Percentiles rank a stretch among this genome's conserved stretches.
These are phyloP conservation scores for Calycopis cecrops DNA, from an alignment of 1,140 invertebrate species.

Conservation along the genomic window DNA sequence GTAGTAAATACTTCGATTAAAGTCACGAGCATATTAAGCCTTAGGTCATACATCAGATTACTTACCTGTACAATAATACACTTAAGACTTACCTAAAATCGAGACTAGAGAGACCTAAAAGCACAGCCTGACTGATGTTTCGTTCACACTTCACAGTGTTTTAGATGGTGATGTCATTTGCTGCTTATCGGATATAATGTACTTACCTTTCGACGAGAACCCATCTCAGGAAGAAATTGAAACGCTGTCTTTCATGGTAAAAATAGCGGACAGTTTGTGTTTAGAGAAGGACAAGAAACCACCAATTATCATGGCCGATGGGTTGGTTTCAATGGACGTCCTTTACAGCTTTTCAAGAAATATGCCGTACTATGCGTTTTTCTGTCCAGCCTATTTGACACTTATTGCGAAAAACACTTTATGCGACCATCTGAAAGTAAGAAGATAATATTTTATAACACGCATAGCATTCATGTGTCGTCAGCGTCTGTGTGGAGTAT, in stretches of 20 bases:
- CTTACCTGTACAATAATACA: no score
- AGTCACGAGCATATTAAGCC: no score
- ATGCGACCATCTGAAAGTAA: slow-evolving; percentile 51
- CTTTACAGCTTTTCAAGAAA: slow-evolving; percentile 42
- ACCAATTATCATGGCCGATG: slow-evolving; percentile 54
- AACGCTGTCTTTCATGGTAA: slow-evolving; percentile 48
- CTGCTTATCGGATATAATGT: slow-evolving; percentile 49
- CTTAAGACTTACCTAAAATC: no score
- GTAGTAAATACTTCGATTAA: no score
- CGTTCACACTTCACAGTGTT: slow-evolving; percentile 37
- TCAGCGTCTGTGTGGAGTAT: no score
- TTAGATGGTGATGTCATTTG: slow-evolving; percentile 57
- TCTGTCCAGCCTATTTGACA: slow-evolving; percentile 43
- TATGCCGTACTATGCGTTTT: slow-evolving; percentile 46
- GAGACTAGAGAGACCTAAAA: no score
- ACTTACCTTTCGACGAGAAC: slow-evolving; percentile 31
- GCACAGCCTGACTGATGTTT: neutral
- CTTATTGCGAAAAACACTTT: slow-evolving; percentile 43
- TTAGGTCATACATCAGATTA: no score
- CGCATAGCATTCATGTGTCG: neutral
- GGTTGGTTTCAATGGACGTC: slow-evolving; percentile 49
- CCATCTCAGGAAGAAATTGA: slow-evolving; percentile 41
- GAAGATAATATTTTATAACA: slow-evolving; percentile 10
- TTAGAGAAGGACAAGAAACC: slow-evolving; percentile 24
- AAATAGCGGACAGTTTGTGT: slow-evolving; percentile 46